phyloP scores from a whole-genome alignment of 2,797 vertebrate species.

The Petrocephalus schoutedeni region DNA sequence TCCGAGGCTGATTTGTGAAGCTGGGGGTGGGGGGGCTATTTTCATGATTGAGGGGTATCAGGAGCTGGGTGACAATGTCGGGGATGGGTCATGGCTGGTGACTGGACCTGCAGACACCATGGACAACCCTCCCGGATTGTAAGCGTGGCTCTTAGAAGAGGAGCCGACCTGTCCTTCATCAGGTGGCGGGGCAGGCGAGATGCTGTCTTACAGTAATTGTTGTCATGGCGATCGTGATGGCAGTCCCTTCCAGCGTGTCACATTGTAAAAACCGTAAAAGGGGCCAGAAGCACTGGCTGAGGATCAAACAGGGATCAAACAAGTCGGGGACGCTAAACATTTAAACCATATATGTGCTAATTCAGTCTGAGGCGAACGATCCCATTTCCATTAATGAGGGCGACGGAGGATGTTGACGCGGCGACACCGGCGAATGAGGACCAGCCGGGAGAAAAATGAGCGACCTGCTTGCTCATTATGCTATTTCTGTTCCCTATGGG shows the following conservation, averaged over 20 bases:
- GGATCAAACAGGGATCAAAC: not conserved
- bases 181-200: slow-evolving; percentile 24
- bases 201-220: slow-evolving; percentile 45
- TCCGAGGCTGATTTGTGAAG: slow-evolving; percentile 77
- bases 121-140: not conserved
- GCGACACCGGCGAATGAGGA: not conserved
- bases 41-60: slow-evolving; percentile 26
- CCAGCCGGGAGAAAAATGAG: slow-evolving; percentile 43
- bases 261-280: slow-evolving; percentile 65
- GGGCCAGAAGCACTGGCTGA: slow-evolving; percentile 25
- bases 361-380: not conserved
- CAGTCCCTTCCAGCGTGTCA: slow-evolving; percentile 51
- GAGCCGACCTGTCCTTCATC: slow-evolving; percentile 1
- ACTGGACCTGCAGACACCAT: slow-evolving; percentile 83
- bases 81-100: slow-evolving; percentile 36
- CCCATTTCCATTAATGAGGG: not conserved
- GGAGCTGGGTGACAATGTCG: not conserved
- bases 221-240: slow-evolving; percentile 34
- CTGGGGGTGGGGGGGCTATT: slow-evolving; percentile 23
- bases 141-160: not conserved
- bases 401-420: not conserved
- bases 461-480: not conserved
- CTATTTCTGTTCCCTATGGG: not conserved
- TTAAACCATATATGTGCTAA: not conserved
- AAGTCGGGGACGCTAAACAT: not conserved